Evolutionary conservation across 2,797 vertebrate species (phyloP), one percentile per base, ranked within the genome.

Genomic region (Dermochelys coriacea): DNA sequence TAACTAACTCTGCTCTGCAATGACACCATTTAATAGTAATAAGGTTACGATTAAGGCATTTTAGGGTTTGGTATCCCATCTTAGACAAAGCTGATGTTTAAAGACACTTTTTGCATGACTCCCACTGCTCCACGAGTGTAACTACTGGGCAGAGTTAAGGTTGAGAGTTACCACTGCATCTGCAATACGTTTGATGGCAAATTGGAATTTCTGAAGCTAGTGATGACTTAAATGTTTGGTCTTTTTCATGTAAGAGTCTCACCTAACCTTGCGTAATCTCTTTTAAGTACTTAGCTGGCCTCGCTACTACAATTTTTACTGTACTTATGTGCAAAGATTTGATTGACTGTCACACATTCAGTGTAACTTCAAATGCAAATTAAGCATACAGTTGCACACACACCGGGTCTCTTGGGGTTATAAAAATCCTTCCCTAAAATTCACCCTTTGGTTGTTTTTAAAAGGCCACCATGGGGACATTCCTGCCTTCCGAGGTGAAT

Each of bases 341-440:
- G 45, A 10, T 86, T 10, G 47, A 34, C 11, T 71, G n/a, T 61
- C 80, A 74, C 52, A 27, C 23, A 34, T 8, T 50, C 71, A 12
- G 6, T 68, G 61, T 68, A n/a, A n/a, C 23, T 31, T 54, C 74
- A 61, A 27, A 5, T 7, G 12, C 9, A 55, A 68, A 54, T 23
- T 51, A 11, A 45, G 23, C 0, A 1, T 34, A 49, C 0, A 0
- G n/a, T 25, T 25, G 75, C 7, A 4, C 6, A 23, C 6, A 25
- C 34, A 5, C 23, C 11, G 59, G n/a, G 19, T 54, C 45, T 34
- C 51, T 31, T 49, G 11, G 75, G 29, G 45, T 57, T 55, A 14
- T 49, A 41, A 25, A 87, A 79, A 25, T 27, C 10, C 37, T 21
- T 78, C 78, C 57, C 29, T 47, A 74, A 78, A 82, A 29, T 59